A percentile compares a stretch with the other conserved stretches of the same genome.
Evolutionary conservation across 2,888 invertebrate genomes (phyloP).

Genomic region (Escarpia spicata): DNA sequence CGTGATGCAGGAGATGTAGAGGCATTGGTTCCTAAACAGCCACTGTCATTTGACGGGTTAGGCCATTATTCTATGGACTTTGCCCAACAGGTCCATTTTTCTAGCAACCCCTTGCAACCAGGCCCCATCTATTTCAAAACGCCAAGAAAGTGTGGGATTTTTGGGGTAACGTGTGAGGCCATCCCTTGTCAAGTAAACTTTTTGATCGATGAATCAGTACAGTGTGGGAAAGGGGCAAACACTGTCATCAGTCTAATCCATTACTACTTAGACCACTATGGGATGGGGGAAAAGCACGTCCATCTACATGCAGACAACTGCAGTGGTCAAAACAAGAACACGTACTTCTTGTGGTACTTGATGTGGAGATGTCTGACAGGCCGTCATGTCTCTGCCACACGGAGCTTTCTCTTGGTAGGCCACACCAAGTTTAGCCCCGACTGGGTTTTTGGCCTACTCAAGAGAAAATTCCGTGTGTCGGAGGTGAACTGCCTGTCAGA

Average conservation of each 20-base stretch:
- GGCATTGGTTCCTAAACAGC: not conserved
- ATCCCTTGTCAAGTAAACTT: conserved; percentile 38
- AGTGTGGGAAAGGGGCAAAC: conserved; percentile 42
- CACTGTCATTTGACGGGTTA: not conserved
- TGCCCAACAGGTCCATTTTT: conserved; percentile 29
- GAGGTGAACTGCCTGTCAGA: not conserved
- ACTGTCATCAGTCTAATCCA: conserved; percentile 35
- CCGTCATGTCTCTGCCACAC: not conserved
- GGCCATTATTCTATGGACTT: conserved; percentile 28
- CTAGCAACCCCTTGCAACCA: conserved; percentile 41
- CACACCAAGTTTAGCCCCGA: conserved; percentile 28
- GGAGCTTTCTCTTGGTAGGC: conserved; percentile 18
- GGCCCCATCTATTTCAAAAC: conserved; percentile 43
- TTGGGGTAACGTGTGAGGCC: conserved; percentile 27
- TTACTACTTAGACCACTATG: conserved; percentile 39
- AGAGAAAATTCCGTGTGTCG: not conserved
- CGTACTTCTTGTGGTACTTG: conserved; percentile 38
- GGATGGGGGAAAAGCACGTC: conserved; percentile 38
- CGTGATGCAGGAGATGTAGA: not conserved
- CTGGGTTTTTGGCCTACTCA: conserved; percentile 22
- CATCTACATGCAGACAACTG: conserved; percentile 42
- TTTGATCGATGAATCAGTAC: conserved; percentile 43
- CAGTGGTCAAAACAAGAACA: conserved; percentile 45
- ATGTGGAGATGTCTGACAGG: conserved; percentile 33
- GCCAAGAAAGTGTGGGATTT: conserved; percentile 44